Evolutionary conservation across 2,113 vertebrate genomes (phyloP), one percentile per base, ranked within the genome.

Genomic region (Muscicapa adusta): DNA sequence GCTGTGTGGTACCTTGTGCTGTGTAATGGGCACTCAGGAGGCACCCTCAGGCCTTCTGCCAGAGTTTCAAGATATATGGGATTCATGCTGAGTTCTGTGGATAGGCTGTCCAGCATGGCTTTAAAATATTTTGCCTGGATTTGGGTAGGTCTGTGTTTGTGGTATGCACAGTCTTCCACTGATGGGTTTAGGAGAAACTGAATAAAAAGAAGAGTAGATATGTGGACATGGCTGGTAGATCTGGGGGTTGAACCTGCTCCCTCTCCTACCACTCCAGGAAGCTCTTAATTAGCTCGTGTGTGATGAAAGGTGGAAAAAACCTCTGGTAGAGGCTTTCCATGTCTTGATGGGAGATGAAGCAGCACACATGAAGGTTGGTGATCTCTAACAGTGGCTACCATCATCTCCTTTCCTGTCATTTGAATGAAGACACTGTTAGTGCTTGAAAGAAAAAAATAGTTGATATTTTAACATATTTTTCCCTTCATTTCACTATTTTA

Each of bases 271-370:
- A 11, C 31, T 47, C 15, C 31, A n/a, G 6, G 1, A 4, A 42
- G 19, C 1, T 3, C 36, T 65, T 26, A 42, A 36, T 40, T 43
- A 48, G 22, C n/a, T 48, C 2, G 0, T 54, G 71, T 60, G 2
- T 43, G 65, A 31, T 14, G 34, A 20, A 75, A 25, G 50, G 15
- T 11, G 29, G n/a, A 70, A 42, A 54, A 76, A 47, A 12, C 8
- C 14, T 57, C 33, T 48, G 61, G 43, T 31, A 54, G 79, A 88
- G 72, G 25, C 12, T 50, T 90, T 14, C 1, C 0, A 5, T 48
- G 48, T 78, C 28, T 61, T 68, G 18, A 33, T 67, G 18, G 12
- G 74, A 71, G 53, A 34, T 36, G 38, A 19, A 85, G 24, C 18
- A 45, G 58, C 42, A 26, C 14, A 8, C 13, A 8, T 77, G 56